Conservation (phyloP, 2,113 vertebrate species). For the Artemisiospiza belli region DNA sequence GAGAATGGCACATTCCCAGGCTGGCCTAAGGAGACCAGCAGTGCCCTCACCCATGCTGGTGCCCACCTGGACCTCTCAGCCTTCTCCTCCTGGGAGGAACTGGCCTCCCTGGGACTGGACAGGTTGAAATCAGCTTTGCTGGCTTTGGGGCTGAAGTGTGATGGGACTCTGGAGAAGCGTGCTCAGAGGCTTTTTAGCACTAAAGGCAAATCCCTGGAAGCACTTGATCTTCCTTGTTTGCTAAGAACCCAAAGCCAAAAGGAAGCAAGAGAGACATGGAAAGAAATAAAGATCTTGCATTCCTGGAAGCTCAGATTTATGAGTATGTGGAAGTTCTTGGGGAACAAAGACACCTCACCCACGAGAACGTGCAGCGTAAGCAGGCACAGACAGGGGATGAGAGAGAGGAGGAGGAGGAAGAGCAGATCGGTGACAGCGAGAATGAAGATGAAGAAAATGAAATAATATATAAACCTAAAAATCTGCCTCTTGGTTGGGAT, state of each 20-base stretch:
- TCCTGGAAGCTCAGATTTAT: background rate
- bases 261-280: background rate
- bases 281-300: background rate
- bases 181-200: background rate
- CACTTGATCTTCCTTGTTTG: background rate
- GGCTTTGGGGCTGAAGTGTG: background rate
- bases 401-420: constrained; percentile 58
- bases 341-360: background rate
- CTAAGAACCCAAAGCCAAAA: background rate
- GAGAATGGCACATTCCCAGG: background rate
- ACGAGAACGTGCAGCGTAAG: background rate
- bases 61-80: background rate
- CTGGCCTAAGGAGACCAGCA: background rate
- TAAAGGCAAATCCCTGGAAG: background rate
- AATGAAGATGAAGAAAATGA: background rate
- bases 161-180: background rate
- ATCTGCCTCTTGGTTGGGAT: background rate
- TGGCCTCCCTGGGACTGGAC: background rate
- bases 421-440: background rate
- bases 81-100: background rate
- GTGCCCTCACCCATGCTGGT: background rate
- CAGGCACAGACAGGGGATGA: background rate
- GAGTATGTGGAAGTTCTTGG: background rate
- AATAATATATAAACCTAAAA: background rate
- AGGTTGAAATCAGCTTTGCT: background rate